Evolutionary conservation across 2,888 invertebrate genomes (phyloP), one percentile per base, ranked within the genome.

Genomic region (Encarsia formosa): DNA sequence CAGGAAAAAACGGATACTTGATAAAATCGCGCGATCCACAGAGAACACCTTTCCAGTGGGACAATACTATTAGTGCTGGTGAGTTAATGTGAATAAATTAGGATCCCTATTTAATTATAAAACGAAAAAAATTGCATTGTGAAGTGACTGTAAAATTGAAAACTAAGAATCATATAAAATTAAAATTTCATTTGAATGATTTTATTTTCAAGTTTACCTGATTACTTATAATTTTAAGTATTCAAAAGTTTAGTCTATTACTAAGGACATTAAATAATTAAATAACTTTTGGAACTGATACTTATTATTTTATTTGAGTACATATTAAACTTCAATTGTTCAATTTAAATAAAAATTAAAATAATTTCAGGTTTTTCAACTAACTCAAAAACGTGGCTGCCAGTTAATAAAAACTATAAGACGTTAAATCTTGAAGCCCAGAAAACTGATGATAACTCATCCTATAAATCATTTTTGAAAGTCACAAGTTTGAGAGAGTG

Each of bases 41-140:
- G 59, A 78, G 91, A 23, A 88, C 90, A 0, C 91, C 91, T 0
- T 88, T 86, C 73, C 91, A 91, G 64, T 91, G 91, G 91, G 81
- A 78, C 61, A 67, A 74, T 11, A 71, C 77, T 0, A 68, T 61
- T 19, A 82, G 81, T 63, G 84, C 86, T 48, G 87, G 87, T 70
- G 61, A 44, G 44, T 45, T 2, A 20, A 6, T 3, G 13, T 8
- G n/a, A n/a, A 9, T n/a, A n/a, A n/a, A n/a, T n/a, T n/a, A n/a
- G n/a, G n/a, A n/a, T n/a, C n/a, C n/a, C n/a, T n/a, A n/a, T n/a
- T n/a, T n/a, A n/a, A n/a, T n/a, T n/a, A n/a, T n/a, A n/a, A n/a
- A n/a, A n/a, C n/a, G n/a, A n/a, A n/a, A n/a, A n/a, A n/a, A n/a
- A n/a, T n/a, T n/a, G n/a, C n/a, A n/a, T n/a, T n/a, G n/a, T n/a